phyloP scores from a whole-genome alignment of 2,113 vertebrate genomes.

The Tragelaphus buxtoni region DNA sequence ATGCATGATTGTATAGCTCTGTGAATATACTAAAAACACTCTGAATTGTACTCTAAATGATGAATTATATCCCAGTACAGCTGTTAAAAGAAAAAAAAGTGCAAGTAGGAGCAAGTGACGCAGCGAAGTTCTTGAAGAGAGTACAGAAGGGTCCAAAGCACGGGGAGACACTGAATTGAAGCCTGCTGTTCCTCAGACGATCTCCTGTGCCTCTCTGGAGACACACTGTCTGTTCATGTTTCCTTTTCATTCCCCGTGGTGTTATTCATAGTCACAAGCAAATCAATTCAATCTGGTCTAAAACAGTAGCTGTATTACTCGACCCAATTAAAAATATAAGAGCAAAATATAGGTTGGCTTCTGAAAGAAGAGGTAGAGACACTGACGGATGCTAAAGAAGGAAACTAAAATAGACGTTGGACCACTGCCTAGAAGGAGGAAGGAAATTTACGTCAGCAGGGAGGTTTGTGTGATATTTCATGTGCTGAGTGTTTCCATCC shows the following conservation, averaged over 20 bases:
- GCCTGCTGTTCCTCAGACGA: background rate
- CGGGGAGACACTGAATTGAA: background rate
- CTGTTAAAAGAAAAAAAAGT: too few relatives aligned
- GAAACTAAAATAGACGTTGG: constrained; percentile 62
- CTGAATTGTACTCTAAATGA: background rate
- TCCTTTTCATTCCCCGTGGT: background rate
- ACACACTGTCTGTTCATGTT: background rate
- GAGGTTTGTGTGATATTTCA: constrained; percentile 46
- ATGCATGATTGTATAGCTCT: background rate
- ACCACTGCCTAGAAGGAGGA: constrained; percentile 46
- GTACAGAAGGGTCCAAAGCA: background rate
- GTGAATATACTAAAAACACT: background rate
- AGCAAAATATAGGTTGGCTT: constrained; percentile 58
- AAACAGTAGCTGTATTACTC: constrained; percentile 16
- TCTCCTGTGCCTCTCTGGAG: background rate
- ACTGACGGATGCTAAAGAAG: constrained; percentile 43
- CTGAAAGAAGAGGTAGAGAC: constrained; percentile 55
- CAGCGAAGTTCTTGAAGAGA: background rate
- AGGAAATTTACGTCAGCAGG: constrained; percentile 27
- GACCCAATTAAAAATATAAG: constrained; percentile 54
- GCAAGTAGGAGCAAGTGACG: background rate
- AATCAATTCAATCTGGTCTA: background rate
- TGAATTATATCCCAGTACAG: background rate
- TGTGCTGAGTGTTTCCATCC: background rate
- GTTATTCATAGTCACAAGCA: constrained; percentile 41